Evolutionary conservation across 37 sponge, comb jelly and placozoan species (phyloP).

Genomic region (Axinella damicornis): DNA sequence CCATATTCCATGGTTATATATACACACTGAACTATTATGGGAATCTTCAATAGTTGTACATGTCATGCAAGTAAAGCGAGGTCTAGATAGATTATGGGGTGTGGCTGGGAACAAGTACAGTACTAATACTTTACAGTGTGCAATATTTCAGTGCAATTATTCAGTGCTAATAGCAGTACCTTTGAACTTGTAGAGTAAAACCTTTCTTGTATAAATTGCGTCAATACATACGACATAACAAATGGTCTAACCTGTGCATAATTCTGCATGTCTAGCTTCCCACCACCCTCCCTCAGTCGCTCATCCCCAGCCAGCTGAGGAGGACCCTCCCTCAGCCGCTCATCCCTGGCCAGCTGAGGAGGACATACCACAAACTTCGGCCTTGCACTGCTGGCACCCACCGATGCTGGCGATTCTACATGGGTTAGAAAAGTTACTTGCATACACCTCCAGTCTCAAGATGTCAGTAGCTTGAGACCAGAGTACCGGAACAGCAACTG

Average conservation of each 20-base stretch:
- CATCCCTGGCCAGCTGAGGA: slow-evolving; percentile 34
- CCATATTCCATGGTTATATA: no score
- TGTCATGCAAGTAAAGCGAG: no score
- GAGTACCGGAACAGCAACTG: no score
- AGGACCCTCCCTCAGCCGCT: no score
- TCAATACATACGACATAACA: not conserved
- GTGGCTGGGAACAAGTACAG: not conserved
- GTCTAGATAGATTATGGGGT: no score
- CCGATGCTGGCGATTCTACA: not conserved
- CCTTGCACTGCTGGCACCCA: no score
- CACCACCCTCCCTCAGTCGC: not conserved
- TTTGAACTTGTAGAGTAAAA: not conserved
- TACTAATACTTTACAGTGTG: not conserved
- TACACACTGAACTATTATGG: not conserved
- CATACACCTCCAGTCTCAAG: no score
- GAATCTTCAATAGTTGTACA: not conserved
- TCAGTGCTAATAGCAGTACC: not conserved
- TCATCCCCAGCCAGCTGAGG: no score
- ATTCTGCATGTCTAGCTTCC: slow-evolving; percentile 24
- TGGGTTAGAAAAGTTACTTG: not conserved
- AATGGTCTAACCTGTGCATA: slow-evolving; percentile 25
- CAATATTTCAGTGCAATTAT: no score
- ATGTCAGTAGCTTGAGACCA: no score
- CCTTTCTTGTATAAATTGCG: not conserved
- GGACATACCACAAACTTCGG: slow-evolving; percentile 7